Conservation (phyloP, 2,113 vertebrate genomes). For the Saccopteryx bilineata region DNA sequence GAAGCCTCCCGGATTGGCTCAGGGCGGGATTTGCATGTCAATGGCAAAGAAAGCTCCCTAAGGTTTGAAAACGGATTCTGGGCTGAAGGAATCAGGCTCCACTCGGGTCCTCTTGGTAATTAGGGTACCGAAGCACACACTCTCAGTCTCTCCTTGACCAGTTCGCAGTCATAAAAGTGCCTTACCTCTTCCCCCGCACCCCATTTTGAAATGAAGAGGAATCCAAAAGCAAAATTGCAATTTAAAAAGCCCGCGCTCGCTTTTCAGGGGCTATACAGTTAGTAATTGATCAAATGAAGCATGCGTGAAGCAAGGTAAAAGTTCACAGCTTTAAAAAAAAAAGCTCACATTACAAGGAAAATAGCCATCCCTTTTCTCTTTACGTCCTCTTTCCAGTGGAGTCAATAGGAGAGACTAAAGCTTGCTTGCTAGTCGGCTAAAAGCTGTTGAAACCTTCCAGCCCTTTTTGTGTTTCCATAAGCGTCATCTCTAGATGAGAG, state of each 20-base stretch:
- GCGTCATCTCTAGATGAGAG: not conserved
- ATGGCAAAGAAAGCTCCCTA: slow-evolving; percentile 62
- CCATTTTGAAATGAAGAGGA: not conserved
- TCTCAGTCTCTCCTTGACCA: fast-evolving
- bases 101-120: not conserved
- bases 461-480: not conserved
- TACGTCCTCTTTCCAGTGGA: not conserved
- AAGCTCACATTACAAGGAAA: slow-evolving; percentile 77
- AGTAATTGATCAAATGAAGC: slow-evolving; percentile 70
- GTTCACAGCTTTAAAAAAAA: slow-evolving; percentile 71
- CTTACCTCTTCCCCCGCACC: not conserved
- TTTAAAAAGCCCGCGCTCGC: not conserved
- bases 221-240: not conserved
- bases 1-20: slow-evolving; percentile 80
- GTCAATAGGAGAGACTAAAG: not conserved
- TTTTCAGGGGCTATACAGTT: slow-evolving; percentile 34
- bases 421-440: not conserved
- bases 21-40: slow-evolving; percentile 83
- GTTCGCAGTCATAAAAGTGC: not conserved
- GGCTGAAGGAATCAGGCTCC: not conserved
- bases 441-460: not conserved
- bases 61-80: slow-evolving; percentile 68
- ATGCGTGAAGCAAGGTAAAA: slow-evolving; percentile 81
- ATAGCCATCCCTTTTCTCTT: slow-evolving; percentile 49
- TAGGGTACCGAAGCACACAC: not conserved